These are phyloP conservation scores for Perdita meconis DNA, from an alignment of 2,888 invertebrate species.

Conservation along the genomic window DNA sequence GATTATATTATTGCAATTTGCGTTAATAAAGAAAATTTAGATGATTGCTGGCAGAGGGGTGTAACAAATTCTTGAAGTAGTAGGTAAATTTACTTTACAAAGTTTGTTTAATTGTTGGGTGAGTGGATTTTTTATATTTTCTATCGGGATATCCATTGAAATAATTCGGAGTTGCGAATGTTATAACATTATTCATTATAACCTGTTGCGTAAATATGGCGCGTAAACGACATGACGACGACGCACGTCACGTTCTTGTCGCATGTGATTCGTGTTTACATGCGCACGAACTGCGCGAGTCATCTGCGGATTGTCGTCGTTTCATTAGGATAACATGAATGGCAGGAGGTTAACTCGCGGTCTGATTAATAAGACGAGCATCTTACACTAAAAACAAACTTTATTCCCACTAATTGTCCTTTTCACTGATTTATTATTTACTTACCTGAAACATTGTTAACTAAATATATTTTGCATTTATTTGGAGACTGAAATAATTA, in stretches of 20 bases:
- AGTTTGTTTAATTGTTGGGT: no score
- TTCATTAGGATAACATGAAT: conserved; percentile 74
- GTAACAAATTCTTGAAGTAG: no score
- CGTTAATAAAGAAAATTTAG: no score
- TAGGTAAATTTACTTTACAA: no score
- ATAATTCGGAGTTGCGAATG: no score
- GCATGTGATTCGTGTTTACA: conserved; percentile 51
- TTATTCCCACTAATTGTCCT: conserved; percentile 24
- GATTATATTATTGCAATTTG: no score
- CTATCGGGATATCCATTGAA: no score
- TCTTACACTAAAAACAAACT: background rate
- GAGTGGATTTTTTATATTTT: no score
- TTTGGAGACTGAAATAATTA: background rate
- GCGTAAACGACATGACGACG: background rate
- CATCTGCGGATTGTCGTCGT: conserved; percentile 81
- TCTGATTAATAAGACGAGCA: background rate
- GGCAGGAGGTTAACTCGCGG: conserved; percentile 2
- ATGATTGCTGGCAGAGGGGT: no score
- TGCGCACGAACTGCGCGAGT: conserved; percentile 82
- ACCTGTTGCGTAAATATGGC: conserved; percentile 19
- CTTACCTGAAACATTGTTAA: background rate
- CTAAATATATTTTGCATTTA: background rate
- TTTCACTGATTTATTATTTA: background rate
- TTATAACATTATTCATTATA: background rate
- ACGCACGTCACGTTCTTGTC: conserved; percentile 5